Evolutionary conservation across 2,888 invertebrate species (phyloP).

Genomic region (Dione vanillae): DNA sequence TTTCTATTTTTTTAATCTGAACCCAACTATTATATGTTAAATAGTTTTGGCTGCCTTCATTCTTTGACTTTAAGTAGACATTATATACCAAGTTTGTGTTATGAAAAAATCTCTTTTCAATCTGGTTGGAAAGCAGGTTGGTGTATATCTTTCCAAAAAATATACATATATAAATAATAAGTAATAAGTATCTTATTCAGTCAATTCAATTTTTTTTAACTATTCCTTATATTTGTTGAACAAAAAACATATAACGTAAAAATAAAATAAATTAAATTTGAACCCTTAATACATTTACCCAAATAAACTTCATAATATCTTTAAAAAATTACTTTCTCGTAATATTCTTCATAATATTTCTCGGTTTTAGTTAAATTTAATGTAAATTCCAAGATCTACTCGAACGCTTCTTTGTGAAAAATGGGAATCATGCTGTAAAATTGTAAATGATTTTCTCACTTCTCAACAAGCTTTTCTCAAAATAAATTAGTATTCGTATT

Average conservation of each 20-base stretch:
- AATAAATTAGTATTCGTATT: conserved; percentile 23
- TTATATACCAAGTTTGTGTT: too few species aligned
- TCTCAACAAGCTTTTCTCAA: conserved; percentile 5
- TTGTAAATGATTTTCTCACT: conserved; percentile 28
- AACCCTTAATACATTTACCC: background rate
- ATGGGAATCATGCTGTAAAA: conserved; percentile 22
- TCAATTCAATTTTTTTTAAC: too few species aligned
- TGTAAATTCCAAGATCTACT: conserved; percentile 19
- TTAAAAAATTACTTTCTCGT: background rate
- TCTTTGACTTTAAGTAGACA: too few species aligned
- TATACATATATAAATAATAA: too few species aligned
- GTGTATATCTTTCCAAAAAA: too few species aligned
- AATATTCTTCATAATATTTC: conserved; percentile 11
- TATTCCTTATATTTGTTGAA: too few species aligned
- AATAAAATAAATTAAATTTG: background rate
- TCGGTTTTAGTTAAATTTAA: background rate
- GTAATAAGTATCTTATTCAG: too few species aligned
- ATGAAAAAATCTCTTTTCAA: too few species aligned
- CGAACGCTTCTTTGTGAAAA: conserved; percentile 7
- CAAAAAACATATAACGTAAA: too few species aligned
- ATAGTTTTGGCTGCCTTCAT: too few species aligned
- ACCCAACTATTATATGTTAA: too few species aligned
- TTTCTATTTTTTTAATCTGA: background rate
- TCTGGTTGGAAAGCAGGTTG: too few species aligned
- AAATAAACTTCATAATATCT: background rate